Percentiles rank a stretch among this genome's conserved stretches.
phyloP scores from a whole-genome alignment of 1,140 invertebrate genomes.

The Pararge aegeria region DNA sequence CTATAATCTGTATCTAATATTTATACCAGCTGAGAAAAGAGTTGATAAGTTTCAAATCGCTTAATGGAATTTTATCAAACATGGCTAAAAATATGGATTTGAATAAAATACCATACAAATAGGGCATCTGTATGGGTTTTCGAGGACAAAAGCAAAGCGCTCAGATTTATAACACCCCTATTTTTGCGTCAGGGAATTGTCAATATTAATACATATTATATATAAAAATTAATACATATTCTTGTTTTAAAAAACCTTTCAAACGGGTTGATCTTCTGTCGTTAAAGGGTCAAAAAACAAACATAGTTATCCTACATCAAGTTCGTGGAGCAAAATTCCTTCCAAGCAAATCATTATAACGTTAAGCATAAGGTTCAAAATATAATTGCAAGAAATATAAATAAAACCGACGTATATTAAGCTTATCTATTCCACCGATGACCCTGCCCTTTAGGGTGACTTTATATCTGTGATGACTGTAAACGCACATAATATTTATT shows the following conservation, averaged over 20 bases:
- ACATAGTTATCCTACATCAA: neutral
- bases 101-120: too few species aligned
- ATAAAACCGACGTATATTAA: neutral
- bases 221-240: too few species aligned
- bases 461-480: conserved; percentile 4
- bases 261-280: neutral
- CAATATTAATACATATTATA: too few species aligned
- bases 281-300: neutral
- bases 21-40: too few species aligned
- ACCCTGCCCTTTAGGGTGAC: conserved; percentile 21
- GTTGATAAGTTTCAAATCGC: too few species aligned
- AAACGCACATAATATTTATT: neutral
- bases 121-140: too few species aligned
- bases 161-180: too few species aligned
- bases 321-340: neutral
- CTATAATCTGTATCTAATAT: too few species aligned
- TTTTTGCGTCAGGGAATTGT: too few species aligned
- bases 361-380: neutral
- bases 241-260: neutral
- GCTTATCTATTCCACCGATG: conserved; percentile 10
- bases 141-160: too few species aligned
- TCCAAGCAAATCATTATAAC: neutral
- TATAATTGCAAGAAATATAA: neutral
- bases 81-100: too few species aligned
- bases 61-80: too few species aligned